Evolutionary conservation across 2,888 invertebrate genomes (phyloP).

Genomic region (Trichopria drosophilae): DNA sequence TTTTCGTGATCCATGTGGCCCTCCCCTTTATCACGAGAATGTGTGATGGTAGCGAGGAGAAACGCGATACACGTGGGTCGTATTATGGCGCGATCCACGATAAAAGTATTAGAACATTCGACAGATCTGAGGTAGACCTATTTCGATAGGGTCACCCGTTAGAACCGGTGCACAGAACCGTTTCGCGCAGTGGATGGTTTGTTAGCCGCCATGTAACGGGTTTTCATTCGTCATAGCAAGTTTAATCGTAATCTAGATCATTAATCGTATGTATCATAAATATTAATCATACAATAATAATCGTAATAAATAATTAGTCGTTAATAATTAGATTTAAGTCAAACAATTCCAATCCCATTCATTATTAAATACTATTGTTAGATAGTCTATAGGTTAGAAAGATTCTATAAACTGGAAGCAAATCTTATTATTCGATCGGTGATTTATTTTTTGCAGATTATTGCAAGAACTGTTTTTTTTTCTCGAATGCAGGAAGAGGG

Average conservation of each 20-base stretch:
- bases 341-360: no score
- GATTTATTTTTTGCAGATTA: no score
- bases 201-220: constrained; percentile 54
- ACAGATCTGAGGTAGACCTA: constrained; percentile 35
- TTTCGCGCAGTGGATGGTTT: constrained; percentile 55
- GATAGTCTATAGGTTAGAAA: constrained; percentile 56
- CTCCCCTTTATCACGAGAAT: constrained; percentile 30
- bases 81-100: constrained; percentile 36
- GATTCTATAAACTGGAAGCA: constrained; percentile 56
- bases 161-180: constrained; percentile 50
- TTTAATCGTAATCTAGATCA: constrained; percentile 47
- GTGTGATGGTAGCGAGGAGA: constrained; percentile 35
- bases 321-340: constrained; percentile 31
- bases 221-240: constrained; percentile 45
- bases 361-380: constrained; percentile 55
- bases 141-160: constrained; percentile 42
- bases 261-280: constrained; percentile 47
- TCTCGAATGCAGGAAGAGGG: no score
- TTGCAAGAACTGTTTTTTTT: no score
- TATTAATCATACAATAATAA: constrained; percentile 37
- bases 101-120: constrained; percentile 27
- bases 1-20: constrained; percentile 32
- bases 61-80: constrained; percentile 26
- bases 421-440: constrained; percentile 46
- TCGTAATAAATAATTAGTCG: constrained; percentile 39